phyloP scores from a whole-genome alignment of 2,888 invertebrate species.

The Diarsia rubi region DNA sequence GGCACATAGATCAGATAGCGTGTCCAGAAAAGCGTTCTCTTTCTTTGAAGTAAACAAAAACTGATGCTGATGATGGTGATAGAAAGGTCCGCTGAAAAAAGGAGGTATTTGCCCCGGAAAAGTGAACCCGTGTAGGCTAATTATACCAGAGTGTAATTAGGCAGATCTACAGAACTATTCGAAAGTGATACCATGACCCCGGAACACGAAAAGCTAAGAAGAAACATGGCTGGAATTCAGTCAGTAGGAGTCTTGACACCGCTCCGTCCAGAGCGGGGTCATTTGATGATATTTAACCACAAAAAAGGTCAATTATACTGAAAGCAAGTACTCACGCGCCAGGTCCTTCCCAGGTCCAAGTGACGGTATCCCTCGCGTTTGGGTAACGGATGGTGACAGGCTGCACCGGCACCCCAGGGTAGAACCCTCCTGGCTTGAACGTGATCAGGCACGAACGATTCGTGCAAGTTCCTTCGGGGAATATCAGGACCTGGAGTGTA shows the following conservation, averaged over 20 bases:
- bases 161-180: no score
- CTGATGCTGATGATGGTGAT: neutral
- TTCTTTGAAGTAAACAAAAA: no score
- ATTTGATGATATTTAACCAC: no score
- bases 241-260: no score
- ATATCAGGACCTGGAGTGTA: conserved; percentile 94
- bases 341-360: conserved; percentile 99
- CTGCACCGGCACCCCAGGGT: conserved; percentile 98
- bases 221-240: no score
- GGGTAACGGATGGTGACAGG: conserved; percentile 98
- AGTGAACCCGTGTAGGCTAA: neutral
- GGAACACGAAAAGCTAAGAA: no score
- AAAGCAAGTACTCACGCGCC: conserved; percentile 94
- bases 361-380: conserved; percentile 96
- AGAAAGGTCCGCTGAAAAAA: neutral
- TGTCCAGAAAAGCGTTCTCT: neutral
- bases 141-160: no score
- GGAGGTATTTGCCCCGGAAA: neutral
- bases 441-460: conserved; percentile 97
- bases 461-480: conserved; percentile 99
- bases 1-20: no score
- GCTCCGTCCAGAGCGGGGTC: no score
- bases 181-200: no score
- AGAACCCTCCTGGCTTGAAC: conserved; percentile 98
- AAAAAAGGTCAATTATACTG: no score